A percentile compares a stretch with the other conserved stretches of the same genome.
phyloP scores from a whole-genome alignment of 2,888 invertebrate species.

The Meiosimyza decipiens region DNA sequence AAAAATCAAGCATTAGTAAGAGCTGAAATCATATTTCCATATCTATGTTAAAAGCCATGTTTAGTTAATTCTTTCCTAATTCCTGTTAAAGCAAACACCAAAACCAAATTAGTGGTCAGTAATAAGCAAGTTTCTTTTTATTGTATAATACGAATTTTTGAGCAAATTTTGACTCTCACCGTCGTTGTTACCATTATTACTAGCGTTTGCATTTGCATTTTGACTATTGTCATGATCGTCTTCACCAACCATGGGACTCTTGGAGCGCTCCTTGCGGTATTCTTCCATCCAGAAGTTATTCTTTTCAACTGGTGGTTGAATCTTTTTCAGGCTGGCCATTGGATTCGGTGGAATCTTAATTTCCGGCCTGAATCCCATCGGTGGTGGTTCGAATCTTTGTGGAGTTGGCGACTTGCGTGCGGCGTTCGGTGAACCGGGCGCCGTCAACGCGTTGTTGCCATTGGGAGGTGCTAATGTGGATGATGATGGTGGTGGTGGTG shows the following conservation, averaged over 20 bases:
- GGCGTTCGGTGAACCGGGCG: conserved; percentile 66
- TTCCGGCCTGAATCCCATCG: conserved; percentile 75
- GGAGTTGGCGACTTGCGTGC: conserved; percentile 62
- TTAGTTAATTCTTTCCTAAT: neutral
- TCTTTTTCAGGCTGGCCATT: conserved; percentile 76
- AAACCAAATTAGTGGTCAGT: conserved; percentile 1
- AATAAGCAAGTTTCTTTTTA: neutral
- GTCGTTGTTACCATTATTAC: conserved; percentile 34
- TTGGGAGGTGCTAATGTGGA: conserved; percentile 65
- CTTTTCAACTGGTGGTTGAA: conserved; percentile 76
- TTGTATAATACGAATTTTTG: neutral
- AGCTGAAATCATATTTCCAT: neutral
- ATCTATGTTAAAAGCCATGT: neutral
- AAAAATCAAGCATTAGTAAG: neutral
- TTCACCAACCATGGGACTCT: conserved; percentile 64
- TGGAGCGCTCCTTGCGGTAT: conserved; percentile 68
- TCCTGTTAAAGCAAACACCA: neutral
- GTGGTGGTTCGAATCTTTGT: conserved; percentile 68
- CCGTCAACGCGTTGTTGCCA: conserved; percentile 53
- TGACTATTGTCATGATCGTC: conserved; percentile 44
- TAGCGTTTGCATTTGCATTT: conserved; percentile 9
- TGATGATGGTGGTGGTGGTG: conserved; percentile 58
- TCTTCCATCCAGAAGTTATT: conserved; percentile 72
- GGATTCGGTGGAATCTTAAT: conserved; percentile 81
- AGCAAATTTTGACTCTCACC: conserved; percentile 31